These are phyloP conservation scores for Lethocerus indicus DNA, from an alignment of 1,140 invertebrate species.

Conservation along the genomic window DNA sequence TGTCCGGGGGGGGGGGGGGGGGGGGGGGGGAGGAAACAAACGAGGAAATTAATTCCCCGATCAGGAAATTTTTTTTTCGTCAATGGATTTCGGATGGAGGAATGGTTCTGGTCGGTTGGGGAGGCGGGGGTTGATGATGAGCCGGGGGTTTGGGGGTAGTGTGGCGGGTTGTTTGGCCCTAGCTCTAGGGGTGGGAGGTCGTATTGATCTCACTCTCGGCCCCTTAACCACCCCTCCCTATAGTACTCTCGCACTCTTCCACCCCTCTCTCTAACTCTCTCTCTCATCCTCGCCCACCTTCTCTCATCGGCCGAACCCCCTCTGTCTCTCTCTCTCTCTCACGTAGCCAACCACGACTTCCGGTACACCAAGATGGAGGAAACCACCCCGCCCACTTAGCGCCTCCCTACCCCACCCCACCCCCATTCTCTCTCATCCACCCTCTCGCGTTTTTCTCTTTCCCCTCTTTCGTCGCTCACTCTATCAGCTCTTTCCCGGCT, in stretches of 20 bases:
- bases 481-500: no score
- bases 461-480: neutral
- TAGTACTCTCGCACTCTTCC: no score
- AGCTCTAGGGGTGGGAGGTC: neutral
- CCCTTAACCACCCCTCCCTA: no score
- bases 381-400: neutral
- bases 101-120: neutral
- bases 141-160: conserved; percentile 16
- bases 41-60: no score
- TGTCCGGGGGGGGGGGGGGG: no score
- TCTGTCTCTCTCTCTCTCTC: no score
- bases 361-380: conserved; percentile 18
- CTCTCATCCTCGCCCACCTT: no score
- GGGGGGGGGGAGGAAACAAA: no score
- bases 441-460: neutral
- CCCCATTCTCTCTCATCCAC: conserved; percentile 24
- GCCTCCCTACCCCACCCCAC: conserved; percentile 23
- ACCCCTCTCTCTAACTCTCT: no score
- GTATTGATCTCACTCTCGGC: conserved; percentile 16
- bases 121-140: conserved; percentile 3
- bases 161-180: no score
- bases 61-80: no score
- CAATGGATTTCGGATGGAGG: neutral
- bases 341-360: conserved; percentile 6
- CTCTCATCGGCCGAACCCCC: no score